Base-by-base conservation (phyloP, 2,113 vertebrate genomes). In the Hepsetus odoe region DNA sequence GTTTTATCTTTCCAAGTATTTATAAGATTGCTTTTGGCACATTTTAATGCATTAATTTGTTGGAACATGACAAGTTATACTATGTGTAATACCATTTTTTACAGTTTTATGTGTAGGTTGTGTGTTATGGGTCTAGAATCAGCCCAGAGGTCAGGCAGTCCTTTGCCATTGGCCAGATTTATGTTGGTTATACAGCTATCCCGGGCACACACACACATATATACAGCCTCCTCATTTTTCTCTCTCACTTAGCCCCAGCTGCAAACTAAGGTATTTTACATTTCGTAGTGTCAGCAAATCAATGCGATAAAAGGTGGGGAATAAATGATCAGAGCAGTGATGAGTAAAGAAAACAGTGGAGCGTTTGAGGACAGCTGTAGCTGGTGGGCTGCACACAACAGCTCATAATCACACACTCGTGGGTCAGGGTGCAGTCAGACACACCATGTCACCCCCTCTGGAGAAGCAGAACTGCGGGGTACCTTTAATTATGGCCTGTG, bases 211-310 rank as follows among this genome's bases (percentile, higher is more conserved):
- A 53, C 70, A 40, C 49, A 24, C 44, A 53, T 7, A 53, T 7
- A 65, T 14, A 76, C 30, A 80, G 56, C 69, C 76, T 76, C 35
- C 66, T 33, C 72, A 68, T 49, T 56, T 77, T 71, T 55, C 69
- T 64, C 42, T 69, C 20, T 20, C 20, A 53, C 72, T 61, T 55
- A 76, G 56, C 24, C 51, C 68, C 84, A 84, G 78, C 84, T 88
- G 89, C 91, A 87, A 88, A 90, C 87, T 91, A 84, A 91, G 91
- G 90, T 92, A 90, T 92, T 91, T 91, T 90, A 85, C 83, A 91
- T 92, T 93, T 92, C 91, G 88, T 86, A 72, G 68, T 69, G 86
- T 94, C 92, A 92, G 92, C 91, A 92, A 92, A 94, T 93, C 92
- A 90, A 92, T 92, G 89, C 65, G 80, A 82, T 86, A 86, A 86